Evolutionary conservation across 1,140 invertebrate species (phyloP), one percentile per base, ranked within the genome.

Genomic region (Caligus rogercresseyi): DNA sequence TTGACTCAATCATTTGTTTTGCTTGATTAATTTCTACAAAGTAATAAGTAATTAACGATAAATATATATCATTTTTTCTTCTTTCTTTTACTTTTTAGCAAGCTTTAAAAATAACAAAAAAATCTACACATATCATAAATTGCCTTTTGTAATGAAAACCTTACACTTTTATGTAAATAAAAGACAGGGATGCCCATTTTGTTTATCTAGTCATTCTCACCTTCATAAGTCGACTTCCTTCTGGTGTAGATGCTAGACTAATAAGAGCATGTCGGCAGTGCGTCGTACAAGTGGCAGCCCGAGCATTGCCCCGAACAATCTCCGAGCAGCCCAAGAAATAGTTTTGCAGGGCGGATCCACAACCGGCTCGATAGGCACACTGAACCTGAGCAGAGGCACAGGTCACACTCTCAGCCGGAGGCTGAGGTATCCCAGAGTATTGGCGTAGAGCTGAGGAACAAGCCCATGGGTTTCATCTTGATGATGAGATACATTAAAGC

Each of bases 201-300:
- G n/a, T n/a, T n/a, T n/a, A n/a, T n/a, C n/a, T n/a, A n/a, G 25
- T 16, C 21, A 53, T 66, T 74, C 77, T 77, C 70, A 83, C 81
- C 54, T 73, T 78, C 77, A 82, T 83, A 16, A 87, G 75, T 61
- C 80, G 77, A 67, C 83, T 80, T 20, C 85, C 85, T 71, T 85
- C 81, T 25, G 83, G 81, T 0, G 84, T 85, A 21, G 82, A 84
- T 0, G 80, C 83, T n/a, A 87, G 74, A 0, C 83, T 83, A 52
- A 86, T 84, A 3, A 87, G 76, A 0, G 85, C 82, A 69, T 83
- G 77, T 64, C 81, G 78, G 70, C 85, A 87, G 15, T 82, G 78
- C 0, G 83, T 79, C 70, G 84, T 86, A 20, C 72, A 63, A 1
- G 24, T 25, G 11, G n/a, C 15, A 19, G 61, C 52, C 24, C 20